Conservation (phyloP, 1,140 invertebrate genomes). For the Hesperophylax magnus region DNA sequence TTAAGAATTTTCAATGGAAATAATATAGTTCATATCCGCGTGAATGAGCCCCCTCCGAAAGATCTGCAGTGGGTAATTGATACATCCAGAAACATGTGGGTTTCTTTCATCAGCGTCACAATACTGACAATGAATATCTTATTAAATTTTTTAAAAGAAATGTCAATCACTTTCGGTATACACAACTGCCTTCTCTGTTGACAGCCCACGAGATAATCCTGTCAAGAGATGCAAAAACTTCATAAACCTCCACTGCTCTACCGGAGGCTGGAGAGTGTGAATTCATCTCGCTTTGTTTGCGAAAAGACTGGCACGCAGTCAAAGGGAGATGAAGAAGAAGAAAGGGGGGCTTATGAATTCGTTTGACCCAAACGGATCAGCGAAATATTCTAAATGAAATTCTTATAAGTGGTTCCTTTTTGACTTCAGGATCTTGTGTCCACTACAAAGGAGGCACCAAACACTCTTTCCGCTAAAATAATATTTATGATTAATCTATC, state of each 20-base stretch:
- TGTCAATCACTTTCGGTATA: constrained; percentile 51
- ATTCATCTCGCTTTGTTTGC: not conserved
- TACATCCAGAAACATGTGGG: constrained; percentile 52
- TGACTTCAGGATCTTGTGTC: constrained; percentile 38
- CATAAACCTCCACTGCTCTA: too few species aligned
- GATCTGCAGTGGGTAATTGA: constrained; percentile 50
- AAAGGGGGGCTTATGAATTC: constrained; percentile 48
- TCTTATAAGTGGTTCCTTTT: constrained; percentile 47
- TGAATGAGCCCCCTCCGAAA: not conserved
- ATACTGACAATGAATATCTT: constrained; percentile 56
- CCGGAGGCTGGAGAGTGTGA: not conserved
- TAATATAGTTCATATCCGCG: too few species aligned
- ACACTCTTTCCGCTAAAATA: constrained; percentile 44
- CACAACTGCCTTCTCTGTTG: constrained; percentile 36
- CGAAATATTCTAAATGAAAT: constrained; percentile 22
- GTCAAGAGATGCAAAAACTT: constrained; percentile 18
- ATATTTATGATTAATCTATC: constrained; percentile 50
- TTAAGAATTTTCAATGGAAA: too few species aligned
- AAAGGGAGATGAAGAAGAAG: too few species aligned
- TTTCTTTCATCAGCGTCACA: constrained; percentile 38
- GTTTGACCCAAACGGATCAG: constrained; percentile 19
- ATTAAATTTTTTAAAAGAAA: constrained; percentile 56
- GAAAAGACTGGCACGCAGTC: not conserved
- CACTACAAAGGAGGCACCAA: constrained; percentile 37
- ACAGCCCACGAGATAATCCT: constrained; percentile 52